A percentile compares a stretch with the other conserved stretches of the same genome.
These are phyloP conservation scores for Parauchenoglanis ngamensis DNA, from an alignment of 2,797 vertebrate genomes.

Conservation along the genomic window DNA sequence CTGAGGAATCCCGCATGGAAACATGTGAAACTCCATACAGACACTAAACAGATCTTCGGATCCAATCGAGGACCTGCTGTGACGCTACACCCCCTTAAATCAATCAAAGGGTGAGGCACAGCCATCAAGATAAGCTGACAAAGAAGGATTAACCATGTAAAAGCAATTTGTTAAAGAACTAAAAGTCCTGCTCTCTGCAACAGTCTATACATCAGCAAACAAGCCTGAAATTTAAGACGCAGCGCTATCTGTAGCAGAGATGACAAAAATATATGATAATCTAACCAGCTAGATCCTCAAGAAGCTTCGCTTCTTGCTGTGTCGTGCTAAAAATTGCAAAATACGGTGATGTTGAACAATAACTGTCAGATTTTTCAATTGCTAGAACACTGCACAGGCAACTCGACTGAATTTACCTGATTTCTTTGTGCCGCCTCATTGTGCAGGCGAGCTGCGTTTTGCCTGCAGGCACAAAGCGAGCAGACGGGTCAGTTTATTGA, in stretches of 20 bases:
- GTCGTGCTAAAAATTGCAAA: not conserved
- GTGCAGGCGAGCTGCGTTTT: conserved; percentile 16
- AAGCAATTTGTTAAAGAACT: conserved; percentile 6
- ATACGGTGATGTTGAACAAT: not conserved
- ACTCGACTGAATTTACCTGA: not conserved
- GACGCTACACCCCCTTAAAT: not conserved
- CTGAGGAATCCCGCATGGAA: not conserved
- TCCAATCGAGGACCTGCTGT: too few species aligned
- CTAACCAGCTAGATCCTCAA: not conserved
- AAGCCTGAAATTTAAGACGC: not conserved
- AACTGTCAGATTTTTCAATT: not conserved
- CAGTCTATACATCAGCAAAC: not conserved
- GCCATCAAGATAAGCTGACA: conserved; percentile 30
- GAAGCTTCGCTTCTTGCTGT: not conserved
- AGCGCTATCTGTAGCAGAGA: not conserved
- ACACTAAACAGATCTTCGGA: not conserved
- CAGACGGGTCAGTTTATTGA: conserved; percentile 39
- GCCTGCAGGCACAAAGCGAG: conserved; percentile 33
- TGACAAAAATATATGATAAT: not conserved
- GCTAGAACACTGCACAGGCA: not conserved
- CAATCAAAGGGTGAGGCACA: conserved; percentile 26
- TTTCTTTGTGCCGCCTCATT: conserved; percentile 17
- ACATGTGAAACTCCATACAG: not conserved
- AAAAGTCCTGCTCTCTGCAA: not conserved
- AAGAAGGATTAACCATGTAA: not conserved